Evolutionary conservation across 2,888 invertebrate genomes (phyloP).

Genomic region (Tenodera sinensis): DNA sequence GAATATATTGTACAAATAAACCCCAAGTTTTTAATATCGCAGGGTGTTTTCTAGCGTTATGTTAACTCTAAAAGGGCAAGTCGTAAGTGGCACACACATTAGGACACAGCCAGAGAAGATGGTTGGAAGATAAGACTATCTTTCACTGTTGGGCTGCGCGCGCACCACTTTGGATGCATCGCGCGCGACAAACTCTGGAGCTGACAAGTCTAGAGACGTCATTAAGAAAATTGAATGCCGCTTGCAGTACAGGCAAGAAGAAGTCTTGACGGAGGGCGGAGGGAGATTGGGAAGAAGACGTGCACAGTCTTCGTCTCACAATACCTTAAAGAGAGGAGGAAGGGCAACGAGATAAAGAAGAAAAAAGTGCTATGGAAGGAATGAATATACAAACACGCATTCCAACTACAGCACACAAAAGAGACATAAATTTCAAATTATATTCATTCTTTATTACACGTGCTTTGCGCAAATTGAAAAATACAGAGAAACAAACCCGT

Average conservation of each 20-base stretch:
- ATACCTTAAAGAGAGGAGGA: not conserved
- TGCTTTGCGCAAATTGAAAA: not conserved
- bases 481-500: not conserved
- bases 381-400: not conserved
- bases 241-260: constrained; percentile 33
- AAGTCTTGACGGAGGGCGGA: not conserved
- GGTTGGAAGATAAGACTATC: constrained; percentile 8
- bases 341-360: not conserved
- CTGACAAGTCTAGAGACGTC: constrained; percentile 36
- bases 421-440: not conserved
- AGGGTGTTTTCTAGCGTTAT: too few species aligned
- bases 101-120: constrained; percentile 24
- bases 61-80: not conserved
- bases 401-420: not conserved
- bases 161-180: constrained; percentile 18
- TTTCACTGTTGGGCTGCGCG: not conserved
- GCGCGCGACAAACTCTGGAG: constrained; percentile 17
- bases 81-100: not conserved
- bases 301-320: not conserved
- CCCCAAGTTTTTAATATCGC: too few species aligned
- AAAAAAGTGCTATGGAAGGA: not conserved
- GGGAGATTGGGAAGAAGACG: constrained; percentile 18
- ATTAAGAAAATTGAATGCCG: constrained; percentile 40
- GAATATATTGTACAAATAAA: too few species aligned
- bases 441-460: not conserved